Evolutionary conservation across 2,888 invertebrate species (phyloP).

Genomic region (Leptodirus hochenwartii): DNA sequence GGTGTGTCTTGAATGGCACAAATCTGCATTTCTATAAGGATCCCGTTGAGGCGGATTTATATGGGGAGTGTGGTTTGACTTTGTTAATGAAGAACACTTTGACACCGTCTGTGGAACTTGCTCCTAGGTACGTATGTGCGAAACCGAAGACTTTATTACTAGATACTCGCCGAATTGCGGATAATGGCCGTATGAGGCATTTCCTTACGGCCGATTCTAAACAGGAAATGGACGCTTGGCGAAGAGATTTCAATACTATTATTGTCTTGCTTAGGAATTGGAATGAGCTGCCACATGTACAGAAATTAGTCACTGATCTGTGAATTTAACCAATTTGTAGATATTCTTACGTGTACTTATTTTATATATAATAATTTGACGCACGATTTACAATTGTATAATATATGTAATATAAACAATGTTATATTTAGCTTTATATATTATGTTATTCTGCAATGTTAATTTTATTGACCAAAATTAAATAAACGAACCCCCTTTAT

Average conservation of each 20-base stretch:
- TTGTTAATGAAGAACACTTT: conserved; percentile 26
- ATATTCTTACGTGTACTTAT: no score
- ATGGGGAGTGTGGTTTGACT: conserved; percentile 22
- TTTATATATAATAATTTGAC: no score
- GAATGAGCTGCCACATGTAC: conserved; percentile 9
- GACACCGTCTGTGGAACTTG: conserved; percentile 19
- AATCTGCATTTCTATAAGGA: conserved; percentile 31
- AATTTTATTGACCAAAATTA: no score
- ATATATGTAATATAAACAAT: no score
- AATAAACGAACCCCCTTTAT: no score
- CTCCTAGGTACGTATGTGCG: conserved; percentile 27
- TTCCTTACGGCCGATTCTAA: conserved; percentile 30
- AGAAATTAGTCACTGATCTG: no score
- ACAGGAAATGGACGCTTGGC: conserved; percentile 18
- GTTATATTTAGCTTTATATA: no score
- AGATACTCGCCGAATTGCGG: conserved; percentile 16
- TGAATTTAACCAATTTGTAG: no score
- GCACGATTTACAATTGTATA: no score
- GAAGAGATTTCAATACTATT: conserved; percentile 8
- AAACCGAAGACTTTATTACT: conserved; percentile 28
- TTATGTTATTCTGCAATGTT: no score
- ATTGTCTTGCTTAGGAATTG: conserved; percentile 7
- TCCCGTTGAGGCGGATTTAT: conserved; percentile 26
- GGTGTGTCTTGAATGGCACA: conserved; percentile 31
- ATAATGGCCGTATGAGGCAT: conserved; percentile 16